These are phyloP conservation scores for Zhuqinia jingwanae DNA, from an alignment of 2,888 invertebrate species.

Conservation along the genomic window DNA sequence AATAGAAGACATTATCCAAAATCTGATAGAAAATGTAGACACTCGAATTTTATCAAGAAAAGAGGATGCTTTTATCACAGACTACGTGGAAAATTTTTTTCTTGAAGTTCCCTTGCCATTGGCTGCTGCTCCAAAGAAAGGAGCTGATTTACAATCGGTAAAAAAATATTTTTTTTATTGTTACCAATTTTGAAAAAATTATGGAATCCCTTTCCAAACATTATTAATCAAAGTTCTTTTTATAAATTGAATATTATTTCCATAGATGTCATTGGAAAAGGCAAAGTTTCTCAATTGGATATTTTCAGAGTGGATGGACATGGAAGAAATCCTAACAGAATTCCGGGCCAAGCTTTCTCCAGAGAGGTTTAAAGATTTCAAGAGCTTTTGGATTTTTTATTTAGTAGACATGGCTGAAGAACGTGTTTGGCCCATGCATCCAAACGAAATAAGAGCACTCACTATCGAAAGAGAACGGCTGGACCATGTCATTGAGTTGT, in stretches of 20 bases:
- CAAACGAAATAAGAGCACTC: conserved; percentile 46
- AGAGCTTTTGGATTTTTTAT: not conserved
- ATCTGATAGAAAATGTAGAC: not conserved
- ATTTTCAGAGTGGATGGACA: conserved; percentile 23
- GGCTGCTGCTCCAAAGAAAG: too few relatives aligned
- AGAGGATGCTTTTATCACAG: not conserved
- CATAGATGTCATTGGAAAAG: conserved; percentile 51
- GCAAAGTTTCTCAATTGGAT: conserved; percentile 59
- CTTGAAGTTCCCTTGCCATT: not conserved
- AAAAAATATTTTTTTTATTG: too few relatives aligned
- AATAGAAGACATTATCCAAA: not conserved
- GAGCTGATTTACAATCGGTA: too few relatives aligned
- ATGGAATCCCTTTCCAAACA: too few relatives aligned
- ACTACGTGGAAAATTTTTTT: not conserved
- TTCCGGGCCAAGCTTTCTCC: not conserved
- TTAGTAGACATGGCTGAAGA: not conserved
- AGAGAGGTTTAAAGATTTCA: not conserved
- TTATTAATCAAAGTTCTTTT: not conserved
- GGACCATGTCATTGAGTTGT: conserved; percentile 7
- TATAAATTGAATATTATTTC: not conserved
- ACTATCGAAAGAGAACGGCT: conserved; percentile 51
- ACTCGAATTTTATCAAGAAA: not conserved
- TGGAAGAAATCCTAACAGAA: not conserved
- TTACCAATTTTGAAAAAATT: too few relatives aligned
- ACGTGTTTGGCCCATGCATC: conserved; percentile 63